Evolutionary conservation across 2,797 vertebrate species (phyloP).

Genomic region (Scolopax rusticola): DNA sequence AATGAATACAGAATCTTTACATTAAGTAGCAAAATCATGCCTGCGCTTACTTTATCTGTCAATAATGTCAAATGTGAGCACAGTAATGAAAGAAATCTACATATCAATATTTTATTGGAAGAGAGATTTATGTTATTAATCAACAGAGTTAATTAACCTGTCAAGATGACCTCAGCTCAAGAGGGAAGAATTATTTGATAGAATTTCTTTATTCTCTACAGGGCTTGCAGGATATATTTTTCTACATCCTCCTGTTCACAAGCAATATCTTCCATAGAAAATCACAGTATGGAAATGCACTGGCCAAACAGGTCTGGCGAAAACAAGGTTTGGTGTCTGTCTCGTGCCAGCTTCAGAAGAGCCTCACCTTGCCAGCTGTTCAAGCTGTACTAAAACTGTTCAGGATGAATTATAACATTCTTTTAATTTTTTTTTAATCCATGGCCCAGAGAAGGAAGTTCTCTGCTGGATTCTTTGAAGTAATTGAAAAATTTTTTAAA

Average conservation of each 20-base stretch:
- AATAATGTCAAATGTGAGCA: not conserved
- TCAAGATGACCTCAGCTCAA: not conserved
- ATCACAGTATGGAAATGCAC: not conserved
- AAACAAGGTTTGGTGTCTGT: not conserved
- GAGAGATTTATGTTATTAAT: not conserved
- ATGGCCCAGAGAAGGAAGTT: not conserved
- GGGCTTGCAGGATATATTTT: not conserved
- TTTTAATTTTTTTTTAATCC: not conserved
- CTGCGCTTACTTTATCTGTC: not conserved
- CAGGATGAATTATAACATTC: not conserved
- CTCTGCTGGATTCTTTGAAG: not conserved
- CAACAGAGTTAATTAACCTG: slow-evolving; percentile 3
- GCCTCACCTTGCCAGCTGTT: not conserved
- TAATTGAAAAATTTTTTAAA: not conserved
- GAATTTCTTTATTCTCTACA: not conserved
- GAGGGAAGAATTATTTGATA: not conserved
- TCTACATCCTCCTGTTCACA: not conserved
- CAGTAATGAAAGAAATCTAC: not conserved
- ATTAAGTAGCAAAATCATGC: not conserved
- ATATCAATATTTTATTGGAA: not conserved
- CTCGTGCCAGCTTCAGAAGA: not conserved
- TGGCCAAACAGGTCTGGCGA: not conserved
- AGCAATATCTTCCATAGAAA: not conserved
- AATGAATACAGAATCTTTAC: slow-evolving; percentile 19
- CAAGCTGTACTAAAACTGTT: not conserved